Evolutionary conservation across 2,888 invertebrate genomes (phyloP).

Genomic region (Leucophora obtusa): DNA sequence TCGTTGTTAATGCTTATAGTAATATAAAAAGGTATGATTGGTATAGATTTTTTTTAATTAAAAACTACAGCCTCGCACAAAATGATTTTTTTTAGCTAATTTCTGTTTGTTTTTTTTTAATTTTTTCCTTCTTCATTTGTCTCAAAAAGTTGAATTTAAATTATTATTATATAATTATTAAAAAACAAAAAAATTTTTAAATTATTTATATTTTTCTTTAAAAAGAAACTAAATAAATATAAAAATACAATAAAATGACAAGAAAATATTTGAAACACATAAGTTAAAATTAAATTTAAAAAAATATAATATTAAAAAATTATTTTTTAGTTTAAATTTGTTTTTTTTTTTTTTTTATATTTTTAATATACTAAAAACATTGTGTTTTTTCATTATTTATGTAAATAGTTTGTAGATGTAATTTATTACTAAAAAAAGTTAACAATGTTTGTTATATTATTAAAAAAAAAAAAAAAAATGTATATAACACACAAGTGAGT

Average conservation of each 20-base stretch:
- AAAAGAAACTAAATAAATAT: constrained; percentile 51
- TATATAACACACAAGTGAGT: constrained; percentile 61
- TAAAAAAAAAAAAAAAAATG: neutral
- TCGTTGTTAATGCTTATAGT: constrained; percentile 65
- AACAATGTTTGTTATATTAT: constrained; percentile 52
- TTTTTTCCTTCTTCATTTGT: constrained; percentile 41
- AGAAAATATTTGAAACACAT: constrained; percentile 69
- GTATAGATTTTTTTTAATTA: constrained; percentile 55
- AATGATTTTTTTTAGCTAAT: constrained; percentile 53
- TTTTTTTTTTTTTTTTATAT: constrained; percentile 44
- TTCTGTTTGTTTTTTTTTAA: constrained; percentile 39
- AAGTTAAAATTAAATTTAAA: constrained; percentile 64
- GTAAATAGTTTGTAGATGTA: constrained; percentile 59
- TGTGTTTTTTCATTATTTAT: constrained; percentile 41
- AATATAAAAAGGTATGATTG: constrained; percentile 64
- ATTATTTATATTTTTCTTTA: constrained; percentile 52
- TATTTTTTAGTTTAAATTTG: constrained; percentile 51
- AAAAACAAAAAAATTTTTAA: constrained; percentile 49
- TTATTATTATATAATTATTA: constrained; percentile 23
- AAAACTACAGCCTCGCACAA: constrained; percentile 64
- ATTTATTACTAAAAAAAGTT: constrained; percentile 56
- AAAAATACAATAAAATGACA: constrained; percentile 67
- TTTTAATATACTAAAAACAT: constrained; percentile 59
- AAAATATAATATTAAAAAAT: constrained; percentile 56
- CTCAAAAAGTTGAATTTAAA: constrained; percentile 34